Base-by-base conservation (phyloP, 2,888 invertebrate species). In the Nymphalis polychloros region DNA sequence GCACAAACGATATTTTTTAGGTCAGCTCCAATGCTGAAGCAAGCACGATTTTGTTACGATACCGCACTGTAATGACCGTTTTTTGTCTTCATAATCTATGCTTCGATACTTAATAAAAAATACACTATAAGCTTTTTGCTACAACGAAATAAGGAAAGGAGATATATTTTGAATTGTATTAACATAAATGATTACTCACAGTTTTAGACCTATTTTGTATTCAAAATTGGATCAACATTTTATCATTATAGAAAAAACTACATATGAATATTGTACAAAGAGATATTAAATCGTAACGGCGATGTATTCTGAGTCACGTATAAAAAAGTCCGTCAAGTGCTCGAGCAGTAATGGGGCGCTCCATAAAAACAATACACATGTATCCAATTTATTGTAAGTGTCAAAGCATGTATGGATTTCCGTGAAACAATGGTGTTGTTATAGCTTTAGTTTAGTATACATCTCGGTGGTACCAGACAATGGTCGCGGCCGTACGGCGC, bases 361-460 rank as follows among this genome's bases (percentile, higher is more conserved):
- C 41, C 50, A 50, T 57, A 59, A 63, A 77, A 74, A 78, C 69
- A 72, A 74, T 75, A 74, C 77, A 76, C 73, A 76, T 75, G 76
- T 78, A 77, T 78, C 78, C 74, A 81, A 80, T 84, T 83, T 81
- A 82, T 78, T 79, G 76, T 82, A 81, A 85, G 82, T 88, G 86
- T 85, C 86, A 85, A 87, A 85, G 82, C 84, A 78, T 86, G 84
- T 86, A 82, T 76, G 78, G 84, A 87, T 88, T 88, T 87, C 87
- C 84, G 82, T 87, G 85, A 88, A 88, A 90, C 90, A 91, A 90
- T 90, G 86, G 86, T 76, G 75, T 72, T 72, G 63, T 61, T 62
- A 61, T 64, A 62, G 48, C n/a, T 59, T 52, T 47, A 57, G 61
- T 55, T 46, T 55, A 62, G 48, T 57, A 57, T 70, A 70, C 66